Conservation (phyloP, 2,797 vertebrate genomes). For the Sebastes kiyomatsui region DNA sequence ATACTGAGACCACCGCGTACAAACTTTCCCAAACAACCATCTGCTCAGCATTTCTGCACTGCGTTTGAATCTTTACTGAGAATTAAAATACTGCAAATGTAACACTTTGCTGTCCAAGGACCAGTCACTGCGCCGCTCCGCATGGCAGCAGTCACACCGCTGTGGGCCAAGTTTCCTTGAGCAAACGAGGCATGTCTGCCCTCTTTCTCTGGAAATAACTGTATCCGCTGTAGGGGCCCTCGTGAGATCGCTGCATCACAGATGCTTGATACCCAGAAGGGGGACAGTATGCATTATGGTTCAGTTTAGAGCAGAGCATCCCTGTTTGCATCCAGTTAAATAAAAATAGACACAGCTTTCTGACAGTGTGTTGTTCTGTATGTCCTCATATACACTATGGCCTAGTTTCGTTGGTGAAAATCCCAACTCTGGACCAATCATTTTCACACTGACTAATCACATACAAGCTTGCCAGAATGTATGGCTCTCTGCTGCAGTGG, state of each 20-base stretch:
- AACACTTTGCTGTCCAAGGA: constrained; percentile 78
- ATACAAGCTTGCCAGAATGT: not conserved
- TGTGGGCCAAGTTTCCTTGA: constrained; percentile 74
- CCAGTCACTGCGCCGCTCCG: constrained; percentile 62
- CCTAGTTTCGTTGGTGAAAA: constrained; percentile 6
- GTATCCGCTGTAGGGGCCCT: constrained; percentile 36
- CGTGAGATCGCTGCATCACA: constrained; percentile 52
- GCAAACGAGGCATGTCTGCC: constrained; percentile 64
- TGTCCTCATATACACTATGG: constrained; percentile 16
- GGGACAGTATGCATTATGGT: constrained; percentile 29
- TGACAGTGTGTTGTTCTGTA: not conserved
- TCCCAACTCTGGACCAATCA: not conserved
- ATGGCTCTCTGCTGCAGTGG: not conserved
- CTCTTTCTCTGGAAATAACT: constrained; percentile 70
- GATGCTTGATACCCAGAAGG: constrained; percentile 42
- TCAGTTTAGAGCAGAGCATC: constrained; percentile 6
- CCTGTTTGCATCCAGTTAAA: constrained; percentile 8
- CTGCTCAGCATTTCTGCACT: constrained; percentile 77
- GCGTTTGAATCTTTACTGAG: constrained; percentile 71
- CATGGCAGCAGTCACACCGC: constrained; percentile 67
- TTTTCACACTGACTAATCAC: constrained; percentile 11
- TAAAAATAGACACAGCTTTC: constrained; percentile 31
- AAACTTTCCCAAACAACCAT: constrained; percentile 77
- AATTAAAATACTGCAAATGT: constrained; percentile 79
- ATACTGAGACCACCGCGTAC: constrained; percentile 76